Conservation (phyloP, 1,140 invertebrate species). For the Sitobion miscanthi region DNA sequence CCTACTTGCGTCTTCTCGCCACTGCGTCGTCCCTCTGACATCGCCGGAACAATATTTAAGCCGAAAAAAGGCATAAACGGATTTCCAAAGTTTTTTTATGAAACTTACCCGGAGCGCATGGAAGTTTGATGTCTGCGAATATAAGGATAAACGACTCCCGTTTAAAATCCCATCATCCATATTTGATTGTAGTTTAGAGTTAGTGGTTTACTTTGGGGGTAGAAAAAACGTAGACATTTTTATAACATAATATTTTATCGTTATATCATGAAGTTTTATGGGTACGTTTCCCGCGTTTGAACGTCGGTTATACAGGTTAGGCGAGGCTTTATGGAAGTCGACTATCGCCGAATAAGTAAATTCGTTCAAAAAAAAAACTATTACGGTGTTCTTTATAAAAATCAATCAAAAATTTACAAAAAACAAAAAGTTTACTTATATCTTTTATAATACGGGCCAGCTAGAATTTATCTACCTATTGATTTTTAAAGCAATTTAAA, state of each 20-base stretch:
- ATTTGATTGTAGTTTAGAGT: conserved; percentile 2
- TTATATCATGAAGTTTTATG: conserved; percentile 11
- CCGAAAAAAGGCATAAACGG: neutral
- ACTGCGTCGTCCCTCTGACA: no score
- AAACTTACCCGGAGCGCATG: neutral
- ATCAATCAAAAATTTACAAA: neutral
- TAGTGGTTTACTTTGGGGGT: neutral
- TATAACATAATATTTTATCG: conserved; percentile 8
- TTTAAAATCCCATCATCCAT: conserved; percentile 4
- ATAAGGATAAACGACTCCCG: conserved; percentile 13
- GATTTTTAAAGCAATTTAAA: neutral
- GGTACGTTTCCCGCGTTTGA: neutral
- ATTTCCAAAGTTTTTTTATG: neutral
- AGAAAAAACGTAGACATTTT: neutral
- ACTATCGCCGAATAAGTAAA: neutral
- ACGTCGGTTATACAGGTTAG: neutral
- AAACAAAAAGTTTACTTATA: neutral
- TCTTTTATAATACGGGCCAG: neutral
- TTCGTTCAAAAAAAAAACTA: neutral
- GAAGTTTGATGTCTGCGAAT: neutral
- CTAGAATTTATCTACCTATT: neutral
- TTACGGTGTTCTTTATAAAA: neutral
- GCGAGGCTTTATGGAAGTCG: neutral
- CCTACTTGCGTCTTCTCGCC: no score
- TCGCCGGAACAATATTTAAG: neutral